Percentiles rank a stretch among this genome's conserved stretches.
Conservation (phyloP, 1,140 invertebrate genomes). For the Drosophila malerkotliana region DNA sequence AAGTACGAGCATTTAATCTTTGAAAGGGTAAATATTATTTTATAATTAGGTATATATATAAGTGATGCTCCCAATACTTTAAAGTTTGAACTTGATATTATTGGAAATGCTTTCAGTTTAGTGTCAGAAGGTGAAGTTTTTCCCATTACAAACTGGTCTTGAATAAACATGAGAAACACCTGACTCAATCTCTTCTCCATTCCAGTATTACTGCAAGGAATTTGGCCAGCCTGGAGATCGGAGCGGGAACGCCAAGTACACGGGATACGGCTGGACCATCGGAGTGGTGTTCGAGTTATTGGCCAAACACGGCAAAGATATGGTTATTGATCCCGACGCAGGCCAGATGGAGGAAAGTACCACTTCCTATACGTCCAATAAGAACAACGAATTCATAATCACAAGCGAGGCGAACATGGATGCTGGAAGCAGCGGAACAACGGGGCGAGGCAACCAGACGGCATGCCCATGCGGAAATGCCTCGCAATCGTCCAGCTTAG, state of each 20-base stretch:
- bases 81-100: background rate
- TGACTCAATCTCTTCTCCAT: conserved; percentile 18
- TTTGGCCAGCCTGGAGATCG: conserved; percentile 88
- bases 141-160: background rate
- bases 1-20: conserved; percentile 90
- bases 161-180: background rate
- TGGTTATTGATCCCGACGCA: conserved; percentile 30
- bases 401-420: conserved; percentile 36
- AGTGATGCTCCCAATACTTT: too few relatives aligned
- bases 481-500: background rate
- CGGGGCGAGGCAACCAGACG: background rate
- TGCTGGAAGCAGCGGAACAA: too few relatives aligned
- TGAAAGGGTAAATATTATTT: conserved; percentile 90
- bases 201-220: conserved; percentile 90
- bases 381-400: conserved; percentile 16
- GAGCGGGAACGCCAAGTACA: conserved; percentile 91
- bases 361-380: conserved; percentile 6
- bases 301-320: conserved; percentile 86
- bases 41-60: too few relatives aligned
- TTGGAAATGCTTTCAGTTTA: background rate
- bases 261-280: conserved; percentile 97
- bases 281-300: conserved; percentile 92
- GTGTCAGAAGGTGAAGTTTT: background rate
- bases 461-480: background rate
- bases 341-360: background rate